Evolutionary conservation across 2,797 vertebrate species (phyloP).

Genomic region (Meriones psammophilus): DNA sequence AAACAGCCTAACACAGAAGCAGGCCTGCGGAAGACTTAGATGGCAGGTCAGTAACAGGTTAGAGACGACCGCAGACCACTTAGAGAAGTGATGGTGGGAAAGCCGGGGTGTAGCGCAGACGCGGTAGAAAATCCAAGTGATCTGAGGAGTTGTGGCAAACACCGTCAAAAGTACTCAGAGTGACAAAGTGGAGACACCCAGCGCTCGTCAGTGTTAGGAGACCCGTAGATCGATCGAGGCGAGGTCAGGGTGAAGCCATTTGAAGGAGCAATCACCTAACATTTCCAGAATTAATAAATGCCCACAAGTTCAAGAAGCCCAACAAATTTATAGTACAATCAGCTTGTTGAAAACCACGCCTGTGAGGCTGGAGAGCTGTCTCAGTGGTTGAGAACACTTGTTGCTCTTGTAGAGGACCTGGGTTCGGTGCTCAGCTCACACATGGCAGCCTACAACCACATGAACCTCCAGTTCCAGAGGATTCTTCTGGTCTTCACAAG

Average conservation of each 20-base stretch:
- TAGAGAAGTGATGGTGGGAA: not conserved
- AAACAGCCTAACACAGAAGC: not conserved
- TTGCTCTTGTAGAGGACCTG: not conserved
- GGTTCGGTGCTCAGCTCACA: not conserved
- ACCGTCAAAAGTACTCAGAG: not conserved
- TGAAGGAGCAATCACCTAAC: not conserved
- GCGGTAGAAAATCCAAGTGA: not conserved
- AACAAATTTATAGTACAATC: conserved; percentile 30
- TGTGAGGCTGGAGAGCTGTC: not conserved
- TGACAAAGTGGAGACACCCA: not conserved
- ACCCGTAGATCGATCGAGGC: not conserved
- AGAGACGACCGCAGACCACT: conserved; percentile 35
- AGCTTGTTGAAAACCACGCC: not conserved
- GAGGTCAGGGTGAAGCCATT: conserved; percentile 50
- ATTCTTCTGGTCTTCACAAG: not conserved
- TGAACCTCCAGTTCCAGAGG: not conserved
- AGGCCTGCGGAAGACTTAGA: not conserved
- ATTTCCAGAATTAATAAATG: conserved; percentile 21
- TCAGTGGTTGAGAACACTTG: not conserved
- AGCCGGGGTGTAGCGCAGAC: not conserved
- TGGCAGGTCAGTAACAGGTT: conserved; percentile 40
- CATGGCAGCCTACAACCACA: not conserved
- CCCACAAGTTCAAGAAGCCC: not conserved
- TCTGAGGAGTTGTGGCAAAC: not conserved
- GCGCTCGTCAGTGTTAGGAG: not conserved